Evolutionary conservation across 1,140 invertebrate species (phyloP), one percentile per base, ranked within the genome.

Genomic region (Saccostrea echinata): DNA sequence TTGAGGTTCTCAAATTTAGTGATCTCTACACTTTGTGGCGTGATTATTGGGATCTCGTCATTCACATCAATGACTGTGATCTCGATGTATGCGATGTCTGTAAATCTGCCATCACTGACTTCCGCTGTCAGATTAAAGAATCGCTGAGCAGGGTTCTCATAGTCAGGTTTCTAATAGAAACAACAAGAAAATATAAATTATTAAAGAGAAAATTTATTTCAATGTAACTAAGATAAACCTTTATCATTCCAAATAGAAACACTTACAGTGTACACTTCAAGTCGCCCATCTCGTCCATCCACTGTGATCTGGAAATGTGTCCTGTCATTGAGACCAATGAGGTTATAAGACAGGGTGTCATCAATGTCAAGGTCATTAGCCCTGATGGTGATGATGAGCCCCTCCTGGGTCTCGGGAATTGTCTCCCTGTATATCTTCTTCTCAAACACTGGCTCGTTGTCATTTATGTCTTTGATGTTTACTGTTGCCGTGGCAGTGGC

Each of bases 381-480:
- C 12, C 30, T 21, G 13, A 89, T 52, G 9, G 55, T 82, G 1
- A 83, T 16, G 21, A 89, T 71, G 0, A 18, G 8, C 8, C 86
- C 86, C 43, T 33, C 43, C 52, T 85, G 61, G 16, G 85, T 82
- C 85, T 90, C 90, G 11, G 88, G 86, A 51, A 90, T 90, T 8
- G 64, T 61, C 9, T 84, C 71, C 3, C 12, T 16, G 35, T 87
- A 90, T 24, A 85, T 51, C 57, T 64, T 35, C 18, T 88, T n/a
- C 11, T 61, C 53, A 85, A 90, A 90, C 0, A 30, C 16, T 6
- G 89, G 88, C 18, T 57, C n/a, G 55, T 91, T 88, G 53, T 91
- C 87, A 35, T 91, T 91, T 11, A 91, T 80, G 71, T 90, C 90
- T 21, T 76, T 90, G 18, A 91, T 86, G 43, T 86, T 90, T 24